Evolutionary conservation across 2,113 vertebrate species (phyloP).

Genomic region (Glaucomys volans): DNA sequence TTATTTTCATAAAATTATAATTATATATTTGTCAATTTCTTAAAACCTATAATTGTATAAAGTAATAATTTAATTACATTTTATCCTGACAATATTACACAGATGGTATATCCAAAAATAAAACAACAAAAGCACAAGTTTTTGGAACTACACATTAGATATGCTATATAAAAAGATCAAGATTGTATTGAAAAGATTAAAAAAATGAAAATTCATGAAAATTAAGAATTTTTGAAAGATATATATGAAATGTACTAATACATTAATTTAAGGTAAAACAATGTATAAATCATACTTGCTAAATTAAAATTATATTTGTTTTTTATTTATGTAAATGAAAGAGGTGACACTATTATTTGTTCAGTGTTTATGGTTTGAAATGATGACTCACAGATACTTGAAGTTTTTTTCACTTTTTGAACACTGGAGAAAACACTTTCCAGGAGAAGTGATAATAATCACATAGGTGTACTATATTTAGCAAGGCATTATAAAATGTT

Average conservation of each 20-base stretch:
- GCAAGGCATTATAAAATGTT: neutral
- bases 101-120: neutral
- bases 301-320: neutral
- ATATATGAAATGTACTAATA: neutral
- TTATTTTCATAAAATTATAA: neutral
- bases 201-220: neutral
- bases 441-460: constrained; percentile 2
- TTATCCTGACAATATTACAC: neutral
- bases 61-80: neutral
- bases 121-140: neutral
- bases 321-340: constrained; percentile 17
- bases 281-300: neutral
- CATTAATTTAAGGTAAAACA: neutral
- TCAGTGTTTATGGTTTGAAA: constrained; percentile 5
- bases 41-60: neutral
- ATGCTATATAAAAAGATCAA: neutral
- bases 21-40: neutral
- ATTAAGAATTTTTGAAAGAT: neutral
- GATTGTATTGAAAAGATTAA: neutral
- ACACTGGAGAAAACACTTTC: neutral
- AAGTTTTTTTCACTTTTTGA: constrained; percentile 41
- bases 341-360: neutral
- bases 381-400: neutral
- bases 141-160: neutral
- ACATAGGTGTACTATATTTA: constrained; percentile 33